These are phyloP conservation scores for Pseudotriccus pelzelni DNA, from an alignment of 2,797 vertebrate species.

Conservation along the genomic window DNA sequence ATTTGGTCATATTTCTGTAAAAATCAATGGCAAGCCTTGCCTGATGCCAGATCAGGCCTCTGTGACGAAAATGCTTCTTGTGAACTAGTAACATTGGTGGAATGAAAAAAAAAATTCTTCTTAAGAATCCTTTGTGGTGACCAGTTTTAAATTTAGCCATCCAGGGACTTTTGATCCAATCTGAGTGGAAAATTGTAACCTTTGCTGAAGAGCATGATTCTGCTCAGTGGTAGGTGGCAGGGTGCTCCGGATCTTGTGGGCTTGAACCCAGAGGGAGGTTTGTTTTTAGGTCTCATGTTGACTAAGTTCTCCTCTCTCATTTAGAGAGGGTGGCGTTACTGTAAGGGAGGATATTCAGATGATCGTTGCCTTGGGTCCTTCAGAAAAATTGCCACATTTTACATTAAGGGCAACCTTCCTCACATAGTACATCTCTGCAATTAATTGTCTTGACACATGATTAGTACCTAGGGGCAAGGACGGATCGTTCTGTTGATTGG, in stretches of 20 bases:
- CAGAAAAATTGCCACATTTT: conserved; percentile 21
- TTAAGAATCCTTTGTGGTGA: background rate
- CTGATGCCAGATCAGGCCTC: background rate
- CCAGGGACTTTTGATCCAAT: background rate
- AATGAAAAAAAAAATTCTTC: background rate
- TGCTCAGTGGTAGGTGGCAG: background rate
- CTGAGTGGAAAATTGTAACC: conserved; percentile 16
- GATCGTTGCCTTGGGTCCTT: background rate
- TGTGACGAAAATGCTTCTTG: background rate
- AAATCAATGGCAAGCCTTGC: background rate
- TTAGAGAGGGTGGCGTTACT: background rate
- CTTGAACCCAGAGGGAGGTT: background rate
- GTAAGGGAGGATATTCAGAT: background rate
- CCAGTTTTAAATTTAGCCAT: background rate
- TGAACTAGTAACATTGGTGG: background rate
- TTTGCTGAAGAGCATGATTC: background rate
- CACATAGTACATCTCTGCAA: background rate
- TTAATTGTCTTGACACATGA: conserved; percentile 62
- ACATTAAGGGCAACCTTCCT: conserved; percentile 2
- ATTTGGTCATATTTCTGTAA: background rate
- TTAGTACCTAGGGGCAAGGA: conserved; percentile 61
- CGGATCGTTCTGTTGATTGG: conserved; percentile 22
- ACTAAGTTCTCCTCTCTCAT: conserved; percentile 14
- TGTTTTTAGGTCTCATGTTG: background rate
- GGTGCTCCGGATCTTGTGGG: background rate